A percentile compares a stretch with the other conserved stretches of the same genome.
Conservation (phyloP, 2,888 invertebrate species). For the Leucoma salicis region DNA sequence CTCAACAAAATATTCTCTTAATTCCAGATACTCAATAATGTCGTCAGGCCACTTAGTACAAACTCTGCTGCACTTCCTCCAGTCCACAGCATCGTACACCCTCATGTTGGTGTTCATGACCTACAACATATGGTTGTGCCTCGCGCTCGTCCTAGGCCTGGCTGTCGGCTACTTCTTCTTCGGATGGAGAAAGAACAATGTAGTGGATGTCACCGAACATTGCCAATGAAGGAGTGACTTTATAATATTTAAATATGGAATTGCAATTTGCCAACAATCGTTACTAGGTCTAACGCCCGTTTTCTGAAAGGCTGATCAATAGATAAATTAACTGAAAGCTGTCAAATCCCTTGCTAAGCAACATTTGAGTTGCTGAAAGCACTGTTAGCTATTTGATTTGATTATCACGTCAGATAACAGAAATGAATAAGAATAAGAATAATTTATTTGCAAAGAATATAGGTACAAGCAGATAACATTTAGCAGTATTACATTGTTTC, state of each 20-base stretch:
- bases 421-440: too few relatives aligned
- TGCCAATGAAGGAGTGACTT: slow-evolving; percentile 86
- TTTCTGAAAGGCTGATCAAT: too few relatives aligned
- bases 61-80: slow-evolving; percentile 92
- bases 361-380: too few relatives aligned
- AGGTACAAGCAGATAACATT: too few relatives aligned
- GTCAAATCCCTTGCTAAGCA: too few relatives aligned
- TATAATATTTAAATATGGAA: neutral
- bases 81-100: slow-evolving; percentile 94
- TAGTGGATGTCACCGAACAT: slow-evolving; percentile 95
- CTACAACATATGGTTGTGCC: slow-evolving; percentile 96
- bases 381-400: too few relatives aligned
- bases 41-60: slow-evolving; percentile 91
- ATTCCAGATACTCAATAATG: slow-evolving; percentile 91
- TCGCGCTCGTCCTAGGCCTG: slow-evolving; percentile 94
- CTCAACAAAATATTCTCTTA: neutral
- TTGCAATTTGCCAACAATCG: too few relatives aligned
- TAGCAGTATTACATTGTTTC: too few relatives aligned
- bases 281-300: too few relatives aligned
- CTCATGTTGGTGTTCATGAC: slow-evolving; percentile 99
- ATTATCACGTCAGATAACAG: too few relatives aligned
- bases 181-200: slow-evolving; percentile 95
- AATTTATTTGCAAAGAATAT: too few relatives aligned
- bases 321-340: too few relatives aligned
- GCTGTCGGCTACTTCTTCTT: slow-evolving; percentile 96